Evolutionary conservation across 2,113 vertebrate genomes (phyloP), one percentile per base, ranked within the genome.

Genomic region (Ceuthmochares aereus): DNA sequence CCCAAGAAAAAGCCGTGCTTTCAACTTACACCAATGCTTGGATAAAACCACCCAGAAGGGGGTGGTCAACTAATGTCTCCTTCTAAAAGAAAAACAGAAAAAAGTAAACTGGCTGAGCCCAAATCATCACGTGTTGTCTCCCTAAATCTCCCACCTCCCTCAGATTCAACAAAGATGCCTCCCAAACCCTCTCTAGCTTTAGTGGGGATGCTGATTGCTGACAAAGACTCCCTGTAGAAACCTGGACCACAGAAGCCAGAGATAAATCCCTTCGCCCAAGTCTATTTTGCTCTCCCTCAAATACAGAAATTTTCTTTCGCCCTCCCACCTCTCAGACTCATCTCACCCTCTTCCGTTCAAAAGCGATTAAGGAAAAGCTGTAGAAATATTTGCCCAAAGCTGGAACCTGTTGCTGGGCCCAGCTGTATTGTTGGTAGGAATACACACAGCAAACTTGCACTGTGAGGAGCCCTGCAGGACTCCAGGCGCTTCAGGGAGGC

Each of bases 361-460:
- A 89, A 94, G 93, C 9, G 43, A 96, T 96, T 97, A 97, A 91
- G 74, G 60, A 88, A 96, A 96, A 97, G 81, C 94, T 97, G 93
- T 96, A 88, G 96, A 98, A 98, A 97, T 97, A 98, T 98, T 98
- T 98, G 97, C 93, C 97, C 97, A 96, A 97, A 97, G 93, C 94
- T 78, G 89, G 25, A 95, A 95, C 40, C 90, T 63, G 90, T 97
- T 96, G 93, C 95, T 73, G 92, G 89, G 95, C 87, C 91, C 86
- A 69, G 81, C 89, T 59, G 93, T 58, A 97, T 97, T 98, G 97
- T 96, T 86, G 92, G 91, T 93, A 82, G 94, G 86, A 95, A 96
- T 94, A 97, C 37, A 92, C 95, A 96, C 67, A 86, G 95, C 95
- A 97, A 96, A 93, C 92, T 84, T 55, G 79, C 95, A 80, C 96